Base-by-base conservation (phyloP, 1,140 invertebrate genomes). In the Drosophila kurseongensis region DNA sequence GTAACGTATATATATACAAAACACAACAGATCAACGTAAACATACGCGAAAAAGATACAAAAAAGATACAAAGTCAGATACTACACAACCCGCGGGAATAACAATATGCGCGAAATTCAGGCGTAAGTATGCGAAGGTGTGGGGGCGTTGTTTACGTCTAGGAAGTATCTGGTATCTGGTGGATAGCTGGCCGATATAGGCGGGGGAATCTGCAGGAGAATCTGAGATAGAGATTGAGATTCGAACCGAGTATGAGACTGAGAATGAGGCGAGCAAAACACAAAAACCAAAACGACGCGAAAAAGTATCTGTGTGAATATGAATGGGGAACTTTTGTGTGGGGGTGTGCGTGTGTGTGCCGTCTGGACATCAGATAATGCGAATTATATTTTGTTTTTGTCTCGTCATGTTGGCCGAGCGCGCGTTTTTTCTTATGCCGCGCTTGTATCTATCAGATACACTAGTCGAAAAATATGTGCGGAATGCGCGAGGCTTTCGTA, bases 251-350 rank as follows among this genome's bases (percentile, higher is more conserved):
- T 61, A 14, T 23, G 27, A 27, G 51, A 63, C 23, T 59, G 56
- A 74, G 80, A 83, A 83, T 57, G 32, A 47, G 48, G 23, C 61
- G 72, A 83, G 80, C 80, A 83, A 84, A 83, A 83, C 80, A 83
- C 57, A 73, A 23, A 80, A 63, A 38, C 12, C 27, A 71, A 54
- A 65, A 56, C 68, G 27, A 59, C 61, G 47, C 47, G 41, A 62
- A 54, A 69, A 56, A 58, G 59, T 58, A 78, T 68, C 52, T 51
- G 73, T 75, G 60, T 41, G 72, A 74, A 47, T 32, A 32, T 75
- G 61, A 68, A 32, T 63, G 38, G 55, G 27, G 38, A 51, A 13
- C 54, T 10, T 38, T 14, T 14, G 51, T 48, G 14, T 18, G 45
- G 36, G 50, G 27, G 62, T 48, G 51, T 48, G 51, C 16, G 36